phyloP scores from a whole-genome alignment of 2,113 vertebrate species.

The Oriolus oriolus region DNA sequence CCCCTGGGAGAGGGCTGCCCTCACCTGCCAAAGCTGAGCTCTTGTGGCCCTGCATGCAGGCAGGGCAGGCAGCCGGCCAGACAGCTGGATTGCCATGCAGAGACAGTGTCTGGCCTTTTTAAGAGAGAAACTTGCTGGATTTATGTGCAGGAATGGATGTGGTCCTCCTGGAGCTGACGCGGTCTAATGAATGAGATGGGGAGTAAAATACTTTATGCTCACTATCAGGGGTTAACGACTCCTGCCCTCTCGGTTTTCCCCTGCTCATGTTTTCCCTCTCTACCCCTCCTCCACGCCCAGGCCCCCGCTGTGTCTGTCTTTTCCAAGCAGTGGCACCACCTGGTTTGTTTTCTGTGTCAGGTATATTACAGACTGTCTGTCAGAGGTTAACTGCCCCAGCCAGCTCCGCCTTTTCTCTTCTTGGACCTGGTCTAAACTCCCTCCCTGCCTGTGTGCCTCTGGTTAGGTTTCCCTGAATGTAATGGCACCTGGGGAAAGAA shows the following conservation, averaged over 20 bases:
- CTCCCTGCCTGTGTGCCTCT: background rate
- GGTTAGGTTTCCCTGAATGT: background rate
- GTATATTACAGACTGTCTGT: slow-evolving; percentile 36
- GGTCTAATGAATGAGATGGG: slow-evolving; percentile 36
- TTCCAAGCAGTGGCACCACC: slow-evolving; percentile 23
- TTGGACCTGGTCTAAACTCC: background rate
- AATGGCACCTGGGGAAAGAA: background rate
- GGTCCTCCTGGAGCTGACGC: slow-evolving; percentile 28
- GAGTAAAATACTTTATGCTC: slow-evolving; percentile 47
- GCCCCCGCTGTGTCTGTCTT: background rate
- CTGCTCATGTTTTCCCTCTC: slow-evolving; percentile 17
- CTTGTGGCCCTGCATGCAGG: background rate
- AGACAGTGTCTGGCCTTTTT: slow-evolving; percentile 54
- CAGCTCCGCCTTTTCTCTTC: background rate
- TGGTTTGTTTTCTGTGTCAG: slow-evolving; percentile 59
- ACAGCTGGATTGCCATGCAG: slow-evolving; percentile 20
- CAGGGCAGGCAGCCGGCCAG: slow-evolving; percentile 35
- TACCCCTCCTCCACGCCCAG: background rate
- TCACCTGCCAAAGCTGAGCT: background rate
- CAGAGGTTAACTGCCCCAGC: slow-evolving; percentile 40
- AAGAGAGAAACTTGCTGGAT: slow-evolving; percentile 40
- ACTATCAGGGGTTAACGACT: slow-evolving; percentile 33
- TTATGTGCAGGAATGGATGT: slow-evolving; percentile 25
- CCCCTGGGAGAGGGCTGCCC: background rate
- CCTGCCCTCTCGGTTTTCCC: background rate